Base-by-base conservation (phyloP, 1,140 invertebrate genomes). In the Calephelis virginiensis region DNA sequence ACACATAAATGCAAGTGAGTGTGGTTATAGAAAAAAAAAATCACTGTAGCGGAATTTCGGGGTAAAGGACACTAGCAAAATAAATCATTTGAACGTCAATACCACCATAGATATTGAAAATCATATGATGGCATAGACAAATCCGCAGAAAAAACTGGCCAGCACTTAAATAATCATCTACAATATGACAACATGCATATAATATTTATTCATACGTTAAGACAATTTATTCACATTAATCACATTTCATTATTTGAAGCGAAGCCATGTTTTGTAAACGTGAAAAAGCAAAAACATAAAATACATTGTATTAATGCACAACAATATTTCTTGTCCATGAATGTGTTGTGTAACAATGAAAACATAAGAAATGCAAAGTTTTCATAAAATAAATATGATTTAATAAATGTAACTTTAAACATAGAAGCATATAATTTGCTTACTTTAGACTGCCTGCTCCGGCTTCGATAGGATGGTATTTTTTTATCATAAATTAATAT, bases 1-100 rank as follows among this genome's bases (percentile, higher is more conserved):
- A 86, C 80, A 87, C 77, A 87, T 84, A 84, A 82, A 91, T 89
- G 89, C 86, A 91, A 82, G 88, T 91, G 88, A 91, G 88, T 91
- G 88, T 91, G 88, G 88, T 89, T 91, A 81, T 82, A 70, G 73
- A 66, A 68, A 69, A 74, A 75, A n/a, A 79, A 82, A 80, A 88
- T 84, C 75, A 89, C 81, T 89, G 85, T 89, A 87, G 86, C 86
- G 85, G 82, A 73, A 72, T 65, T 59, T 38, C 1, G 17, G 28
- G 53, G 5, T 12, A 38, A 59, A 12, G 53, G 40, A 43, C 40
- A 37, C 28, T 59, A 59, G 53, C 53, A 59, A 38, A 43, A 59
- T 38, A 53, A 28, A 14, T 53, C 37, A 14, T 60, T 17, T 49
- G n/a, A 53, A 14, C 40, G 75, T 74, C 72, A 28, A 12, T 17